A percentile compares a stretch with the other conserved stretches of the same genome.
Conservation (phyloP, 2,888 invertebrate genomes). For the Lasius fuliginosus region DNA sequence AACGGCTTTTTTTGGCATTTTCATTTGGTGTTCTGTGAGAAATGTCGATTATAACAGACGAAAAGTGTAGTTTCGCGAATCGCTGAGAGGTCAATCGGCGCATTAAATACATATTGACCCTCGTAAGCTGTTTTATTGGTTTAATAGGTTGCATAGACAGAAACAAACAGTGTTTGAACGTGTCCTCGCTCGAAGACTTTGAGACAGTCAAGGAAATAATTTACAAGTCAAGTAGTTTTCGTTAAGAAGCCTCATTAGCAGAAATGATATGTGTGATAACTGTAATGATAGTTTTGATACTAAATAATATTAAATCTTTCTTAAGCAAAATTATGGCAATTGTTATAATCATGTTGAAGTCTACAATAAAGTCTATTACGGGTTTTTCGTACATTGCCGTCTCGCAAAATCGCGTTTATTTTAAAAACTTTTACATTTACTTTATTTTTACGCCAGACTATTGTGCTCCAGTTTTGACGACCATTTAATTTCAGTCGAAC, state of each 20-base stretch:
- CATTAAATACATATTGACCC: slow-evolving; percentile 71
- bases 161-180: slow-evolving; percentile 42
- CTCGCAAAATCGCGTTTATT: not conserved
- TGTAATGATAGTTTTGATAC: not conserved
- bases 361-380: not conserved
- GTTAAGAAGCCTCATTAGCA: not conserved
- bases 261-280: not conserved
- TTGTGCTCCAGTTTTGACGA: not conserved
- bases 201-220: slow-evolving; percentile 11
- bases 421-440: not conserved
- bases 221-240: not conserved
- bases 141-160: slow-evolving; percentile 65
- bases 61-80: slow-evolving; percentile 60
- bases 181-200: slow-evolving; percentile 41
- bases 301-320: not conserved
- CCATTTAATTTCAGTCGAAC: not conserved
- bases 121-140: slow-evolving; percentile 67
- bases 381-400: not conserved
- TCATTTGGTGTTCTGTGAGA: not conserved
- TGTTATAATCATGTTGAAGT: not conserved
- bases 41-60: slow-evolving; percentile 14
- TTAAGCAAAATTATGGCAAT: not conserved
- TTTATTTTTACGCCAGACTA: slow-evolving; percentile 11
- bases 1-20: not conserved
- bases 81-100: slow-evolving; percentile 61